These are phyloP conservation scores for Diabrotica virgifera DNA, from an alignment of 1,140 invertebrate genomes.

Conservation along the genomic window DNA sequence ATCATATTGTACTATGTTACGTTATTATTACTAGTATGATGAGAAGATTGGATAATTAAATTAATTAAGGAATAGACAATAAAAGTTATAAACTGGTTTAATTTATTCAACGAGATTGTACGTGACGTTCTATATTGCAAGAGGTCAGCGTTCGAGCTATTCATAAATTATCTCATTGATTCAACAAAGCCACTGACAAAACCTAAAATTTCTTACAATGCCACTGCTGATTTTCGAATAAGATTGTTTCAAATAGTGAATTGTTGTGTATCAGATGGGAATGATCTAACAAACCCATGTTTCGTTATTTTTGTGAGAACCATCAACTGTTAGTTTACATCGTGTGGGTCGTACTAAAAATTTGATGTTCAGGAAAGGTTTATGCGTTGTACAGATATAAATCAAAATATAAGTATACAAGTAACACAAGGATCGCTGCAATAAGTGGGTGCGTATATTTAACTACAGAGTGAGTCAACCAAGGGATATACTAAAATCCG, in stretches of 20 bases:
- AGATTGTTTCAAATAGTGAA: neutral
- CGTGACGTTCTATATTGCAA: too few species aligned
- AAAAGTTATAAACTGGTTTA: too few species aligned
- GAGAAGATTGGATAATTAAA: too few species aligned
- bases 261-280: neutral
- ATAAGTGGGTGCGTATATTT: neutral
- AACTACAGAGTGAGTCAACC: neutral
- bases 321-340: neutral
- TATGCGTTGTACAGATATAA: neutral
- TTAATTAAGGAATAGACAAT: too few species aligned
- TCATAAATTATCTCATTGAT: too few species aligned
- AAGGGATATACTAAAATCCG: too few species aligned
- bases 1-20: too few species aligned
- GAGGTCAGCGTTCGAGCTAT: too few species aligned
- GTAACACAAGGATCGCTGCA: neutral
- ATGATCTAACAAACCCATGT: neutral
- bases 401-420: neutral
- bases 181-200: too few species aligned
- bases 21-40: too few species aligned
- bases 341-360: neutral
- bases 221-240: neutral
- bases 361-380: neutral
- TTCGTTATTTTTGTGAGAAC: neutral
- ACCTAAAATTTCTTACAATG: too few species aligned
- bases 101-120: too few species aligned